Conservation (phyloP, 2,888 invertebrate species). For the Eulithis testata region DNA sequence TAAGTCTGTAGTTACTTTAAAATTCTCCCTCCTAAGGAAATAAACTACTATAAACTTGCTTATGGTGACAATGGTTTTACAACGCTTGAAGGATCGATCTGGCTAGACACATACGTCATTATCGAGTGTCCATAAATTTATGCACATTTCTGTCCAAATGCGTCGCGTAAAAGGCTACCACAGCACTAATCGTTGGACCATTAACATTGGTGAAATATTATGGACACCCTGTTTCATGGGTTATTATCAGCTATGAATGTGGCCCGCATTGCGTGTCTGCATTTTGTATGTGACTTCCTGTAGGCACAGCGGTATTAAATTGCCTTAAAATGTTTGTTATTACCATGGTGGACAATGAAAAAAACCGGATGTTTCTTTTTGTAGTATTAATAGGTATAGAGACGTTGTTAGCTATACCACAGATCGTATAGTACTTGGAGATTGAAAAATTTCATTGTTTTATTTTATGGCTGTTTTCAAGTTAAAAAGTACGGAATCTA, state of each 20-base stretch:
- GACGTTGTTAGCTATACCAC: too few species aligned
- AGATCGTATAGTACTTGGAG: too few species aligned
- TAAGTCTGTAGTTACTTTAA: constrained; percentile 8
- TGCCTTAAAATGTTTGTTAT: not conserved
- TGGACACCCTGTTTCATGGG: constrained; percentile 40
- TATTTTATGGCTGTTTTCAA: too few species aligned
- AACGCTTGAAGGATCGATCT: constrained; percentile 59
- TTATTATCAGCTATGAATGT: constrained; percentile 23
- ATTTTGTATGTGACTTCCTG: constrained; percentile 39
- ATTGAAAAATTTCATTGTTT: too few species aligned
- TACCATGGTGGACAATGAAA: not conserved
- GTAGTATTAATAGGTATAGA: not conserved
- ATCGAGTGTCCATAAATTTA: constrained; percentile 61
- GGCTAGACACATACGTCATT: constrained; percentile 77
- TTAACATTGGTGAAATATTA: constrained; percentile 61
- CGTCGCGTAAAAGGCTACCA: constrained; percentile 56
- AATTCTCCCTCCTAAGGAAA: constrained; percentile 13
- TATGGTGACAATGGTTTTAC: constrained; percentile 37
- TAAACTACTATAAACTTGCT: constrained; percentile 12
- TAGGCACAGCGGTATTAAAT: not conserved
- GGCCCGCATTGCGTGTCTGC: constrained; percentile 17
- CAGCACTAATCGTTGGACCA: constrained; percentile 57
- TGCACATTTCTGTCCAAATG: constrained; percentile 47
- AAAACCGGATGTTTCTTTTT: not conserved
- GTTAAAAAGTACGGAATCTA: too few species aligned